A percentile compares a stretch with the other conserved stretches of the same genome.
phyloP scores from a whole-genome alignment of 2,888 invertebrate species.

The Drosophila ezoana region DNA sequence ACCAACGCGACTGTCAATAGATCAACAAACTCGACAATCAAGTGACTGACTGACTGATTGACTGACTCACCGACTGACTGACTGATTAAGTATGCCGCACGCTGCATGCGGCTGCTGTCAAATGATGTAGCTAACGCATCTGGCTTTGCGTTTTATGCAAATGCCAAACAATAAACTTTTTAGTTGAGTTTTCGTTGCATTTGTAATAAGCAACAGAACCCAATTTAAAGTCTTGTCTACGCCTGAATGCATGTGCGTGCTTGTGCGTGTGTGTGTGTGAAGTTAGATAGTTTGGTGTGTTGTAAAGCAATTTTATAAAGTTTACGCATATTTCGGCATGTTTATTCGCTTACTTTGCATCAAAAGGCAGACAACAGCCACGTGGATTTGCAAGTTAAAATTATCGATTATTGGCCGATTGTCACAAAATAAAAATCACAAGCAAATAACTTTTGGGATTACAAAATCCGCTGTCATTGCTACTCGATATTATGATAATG shows the following conservation, averaged over 20 bases:
- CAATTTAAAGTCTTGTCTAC: conserved; percentile 34
- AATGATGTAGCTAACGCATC: conserved; percentile 20
- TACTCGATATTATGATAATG: too few relatives aligned
- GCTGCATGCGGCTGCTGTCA: conserved; percentile 40
- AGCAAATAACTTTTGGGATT: too few relatives aligned
- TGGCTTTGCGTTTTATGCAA: conserved; percentile 64
- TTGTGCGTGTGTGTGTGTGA: neutral
- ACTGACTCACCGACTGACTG: conserved; percentile 14
- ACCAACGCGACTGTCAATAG: conserved; percentile 61
- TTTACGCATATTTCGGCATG: neutral
- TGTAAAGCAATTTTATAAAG: neutral
- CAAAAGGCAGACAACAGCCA: neutral
- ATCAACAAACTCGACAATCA: conserved; percentile 58
- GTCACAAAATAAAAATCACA: neutral
- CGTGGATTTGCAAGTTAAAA: neutral
- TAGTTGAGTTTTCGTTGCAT: conserved; percentile 46
- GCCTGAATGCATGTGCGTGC: conserved; percentile 3
- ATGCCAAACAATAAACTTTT: conserved; percentile 64
- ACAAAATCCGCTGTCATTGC: too few relatives aligned
- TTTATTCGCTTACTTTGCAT: neutral
- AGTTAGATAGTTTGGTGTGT: too few relatives aligned
- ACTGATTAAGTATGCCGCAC: conserved; percentile 21
- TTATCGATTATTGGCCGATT: neutral
- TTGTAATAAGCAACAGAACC: conserved; percentile 32
- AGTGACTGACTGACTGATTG: conserved; percentile 19